phyloP scores from a whole-genome alignment of 2,797 vertebrate genomes.

The Hapalemur alaotrensis region DNA sequence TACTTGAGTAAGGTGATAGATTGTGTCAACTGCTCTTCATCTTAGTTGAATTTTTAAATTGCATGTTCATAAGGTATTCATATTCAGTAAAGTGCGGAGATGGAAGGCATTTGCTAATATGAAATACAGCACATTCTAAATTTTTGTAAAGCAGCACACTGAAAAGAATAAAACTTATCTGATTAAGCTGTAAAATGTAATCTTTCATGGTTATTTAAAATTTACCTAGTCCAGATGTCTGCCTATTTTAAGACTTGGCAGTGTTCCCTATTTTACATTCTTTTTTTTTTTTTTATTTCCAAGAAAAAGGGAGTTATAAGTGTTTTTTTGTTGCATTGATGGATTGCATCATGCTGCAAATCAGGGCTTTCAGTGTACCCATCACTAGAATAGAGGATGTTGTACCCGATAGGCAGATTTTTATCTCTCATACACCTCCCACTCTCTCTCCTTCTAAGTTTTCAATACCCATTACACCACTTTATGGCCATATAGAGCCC shows the following conservation, averaged over 20 bases:
- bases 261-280: background rate
- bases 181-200: conserved; percentile 58
- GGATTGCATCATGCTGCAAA: background rate
- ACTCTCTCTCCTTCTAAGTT: background rate
- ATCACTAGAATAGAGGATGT: background rate
- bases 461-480: background rate
- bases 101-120: conserved; percentile 60
- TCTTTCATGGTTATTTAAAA: conserved; percentile 49
- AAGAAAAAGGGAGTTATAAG: background rate
- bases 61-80: conserved; percentile 39
- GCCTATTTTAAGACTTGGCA: conserved; percentile 44
- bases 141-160: conserved; percentile 43
- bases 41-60: conserved; percentile 49
- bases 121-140: conserved; percentile 44
- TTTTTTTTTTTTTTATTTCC: background rate
- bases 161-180: conserved; percentile 46
- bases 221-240: conserved; percentile 66
- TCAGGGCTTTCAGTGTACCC: background rate
- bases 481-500: background rate
- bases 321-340: background rate
- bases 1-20: conserved; percentile 58
- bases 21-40: conserved; percentile 64
- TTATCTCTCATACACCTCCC: background rate
- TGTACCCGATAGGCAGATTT: background rate
- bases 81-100: conserved; percentile 9